A percentile compares a stretch with the other conserved stretches of the same genome.
Evolutionary conservation across 2,888 invertebrate species (phyloP).

Genomic region (Cryptocheilus praepositus): DNA sequence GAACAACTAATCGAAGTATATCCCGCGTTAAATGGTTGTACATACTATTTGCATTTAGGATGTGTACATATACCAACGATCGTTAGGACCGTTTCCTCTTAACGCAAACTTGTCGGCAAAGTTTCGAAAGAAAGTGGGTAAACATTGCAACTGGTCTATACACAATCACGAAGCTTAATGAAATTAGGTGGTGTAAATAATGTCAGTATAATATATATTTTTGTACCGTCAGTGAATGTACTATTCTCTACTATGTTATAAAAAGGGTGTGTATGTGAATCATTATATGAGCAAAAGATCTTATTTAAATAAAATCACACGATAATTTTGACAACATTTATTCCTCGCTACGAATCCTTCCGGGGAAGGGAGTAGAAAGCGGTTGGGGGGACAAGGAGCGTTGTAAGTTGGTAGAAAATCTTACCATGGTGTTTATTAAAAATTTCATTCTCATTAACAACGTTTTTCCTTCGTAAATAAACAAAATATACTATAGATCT

Average conservation of each 20-base stretch:
- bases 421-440: slow-evolving; percentile 36
- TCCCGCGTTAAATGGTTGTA: slow-evolving; percentile 35
- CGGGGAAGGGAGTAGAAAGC: background rate
- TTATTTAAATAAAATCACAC: slow-evolving; percentile 60
- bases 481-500: slow-evolving; percentile 31
- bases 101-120: slow-evolving; percentile 29
- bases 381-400: no score
- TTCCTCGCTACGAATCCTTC: background rate
- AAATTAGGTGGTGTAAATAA: slow-evolving; percentile 59
- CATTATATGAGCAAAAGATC: slow-evolving; percentile 45
- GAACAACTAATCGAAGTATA: background rate
- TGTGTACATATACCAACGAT: slow-evolving; percentile 42
- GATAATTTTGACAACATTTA: slow-evolving; percentile 23
- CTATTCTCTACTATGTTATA: slow-evolving; percentile 50
- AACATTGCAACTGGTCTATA: background rate
- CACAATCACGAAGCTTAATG: slow-evolving; percentile 29
- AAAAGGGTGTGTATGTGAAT: slow-evolving; percentile 54
- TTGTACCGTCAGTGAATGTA: slow-evolving; percentile 52
- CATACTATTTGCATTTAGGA: slow-evolving; percentile 39
- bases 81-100: slow-evolving; percentile 34
- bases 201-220: slow-evolving; percentile 58
- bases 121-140: slow-evolving; percentile 11
- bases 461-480: slow-evolving; percentile 40
- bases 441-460: slow-evolving; percentile 36
- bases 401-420: no score